Base-by-base conservation (phyloP, 2,113 vertebrate species). In the Hemibagrus wyckioides region DNA sequence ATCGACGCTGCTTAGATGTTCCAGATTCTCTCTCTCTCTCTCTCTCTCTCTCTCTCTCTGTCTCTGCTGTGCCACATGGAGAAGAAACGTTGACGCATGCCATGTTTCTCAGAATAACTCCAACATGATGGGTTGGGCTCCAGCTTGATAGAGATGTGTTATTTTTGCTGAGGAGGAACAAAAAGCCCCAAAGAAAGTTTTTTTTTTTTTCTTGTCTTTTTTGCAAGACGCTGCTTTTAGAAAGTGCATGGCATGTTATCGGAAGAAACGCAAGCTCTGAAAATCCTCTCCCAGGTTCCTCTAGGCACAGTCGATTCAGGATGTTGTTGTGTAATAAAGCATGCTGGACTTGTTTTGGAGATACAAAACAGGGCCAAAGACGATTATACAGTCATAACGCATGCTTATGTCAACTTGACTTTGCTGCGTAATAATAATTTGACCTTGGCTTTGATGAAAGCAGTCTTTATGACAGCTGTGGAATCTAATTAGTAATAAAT, bases 31-130 rank as follows among this genome's bases (percentile, higher is more conserved):
- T 83, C 5, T 9, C 6, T 10, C 10, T 4, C 9, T 1, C 30
- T 83, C 80, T 80, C 71, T 82, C 85, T 89, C 76, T 71, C 61
- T 83, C 5, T 9, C 6, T 10, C 10, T 4, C 9, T 1, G 39
- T 83, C 80, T 80, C 71, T 50, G 83, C 89, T 69, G 79, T 54
- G 83, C 61, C 61, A 86, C 83, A 76, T 15, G 44, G 86, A 57
- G 36, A 57, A 63, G 67, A 57, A 87, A 48, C 39, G 39, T 75
- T 85, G 79, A 87, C 48, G 86, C 83, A 85, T 83, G 71, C 79
- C 83, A 21, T 61, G 86, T 86, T 90, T 80, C 86, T 90, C 80
- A 86, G 89, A 90, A 87, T 90, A 89, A 88, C 83, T 81, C 83
- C 77, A 73, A 82, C 83, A 83, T 63, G 80, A 75, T 39, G 80